Conservation (phyloP, 1,140 invertebrate species). For the Muscidifurax raptorellus region DNA sequence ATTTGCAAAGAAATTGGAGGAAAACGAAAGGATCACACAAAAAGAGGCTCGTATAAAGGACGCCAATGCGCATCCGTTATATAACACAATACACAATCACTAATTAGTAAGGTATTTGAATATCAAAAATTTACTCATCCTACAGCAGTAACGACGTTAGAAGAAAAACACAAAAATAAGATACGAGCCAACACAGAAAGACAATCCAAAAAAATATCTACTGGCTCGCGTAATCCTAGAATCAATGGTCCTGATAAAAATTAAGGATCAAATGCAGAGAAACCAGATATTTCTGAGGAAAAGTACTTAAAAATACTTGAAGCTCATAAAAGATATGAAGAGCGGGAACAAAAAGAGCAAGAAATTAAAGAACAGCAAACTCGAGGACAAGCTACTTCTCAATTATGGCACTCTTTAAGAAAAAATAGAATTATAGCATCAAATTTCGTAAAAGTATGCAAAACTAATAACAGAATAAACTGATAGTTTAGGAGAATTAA, state of each 20-base stretch:
- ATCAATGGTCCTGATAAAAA: background rate
- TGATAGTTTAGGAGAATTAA: no score
- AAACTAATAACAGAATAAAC: no score
- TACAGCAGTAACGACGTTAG: background rate
- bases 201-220: background rate
- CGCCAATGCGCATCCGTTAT: background rate
- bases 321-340: background rate
- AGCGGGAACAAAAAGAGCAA: no score
- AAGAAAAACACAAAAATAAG: background rate
- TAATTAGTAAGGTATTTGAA: background rate
- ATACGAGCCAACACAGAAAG: background rate
- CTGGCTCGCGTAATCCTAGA: background rate
- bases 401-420: no score
- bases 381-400: no score
- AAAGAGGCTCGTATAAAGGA: background rate
- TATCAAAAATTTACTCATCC: background rate
- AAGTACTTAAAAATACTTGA: background rate
- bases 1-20: background rate
- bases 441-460: no score
- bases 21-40: background rate
- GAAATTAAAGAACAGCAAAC: no score
- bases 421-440: no score
- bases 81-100: background rate
- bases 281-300: background rate
- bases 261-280: background rate